Evolutionary conservation across 2,113 vertebrate genomes (phyloP), one percentile per base, ranked within the genome.

Genomic region (Heteronetta atricapilla): DNA sequence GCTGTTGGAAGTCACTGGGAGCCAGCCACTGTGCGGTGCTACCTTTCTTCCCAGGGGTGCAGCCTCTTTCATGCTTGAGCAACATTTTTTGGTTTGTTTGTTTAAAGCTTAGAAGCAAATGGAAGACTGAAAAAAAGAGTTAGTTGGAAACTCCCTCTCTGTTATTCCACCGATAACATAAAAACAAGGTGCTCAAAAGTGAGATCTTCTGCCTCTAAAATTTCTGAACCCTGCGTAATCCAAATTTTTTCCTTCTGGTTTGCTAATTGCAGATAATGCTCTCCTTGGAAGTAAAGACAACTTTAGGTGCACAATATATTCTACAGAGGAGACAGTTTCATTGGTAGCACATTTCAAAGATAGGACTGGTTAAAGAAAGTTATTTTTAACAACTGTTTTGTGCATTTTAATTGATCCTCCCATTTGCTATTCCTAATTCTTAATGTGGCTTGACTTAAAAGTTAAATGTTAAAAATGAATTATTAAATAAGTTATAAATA

Each of bases 361-460:
- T 82, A 59, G 79, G 22, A 8, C 28, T 10, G 7, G 78, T 82
- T 96, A 85, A 94, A 96, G 88, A 66, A 92, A 92, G 93, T 82
- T 95, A 95, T 96, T 95, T 95, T 93, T 92, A 62, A 93, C 94
- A 85, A 74, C 84, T 82, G 76, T 53, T 94, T 95, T 95, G 91
- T 92, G 93, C 93, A 95, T 96, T 95, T 91, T 86, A 96, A 95
- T 91, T 80, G 58, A 82, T 88, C 86, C 86, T 94, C 58, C 46
- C 26, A 23, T 82, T 96, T 96, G 89, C 58, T 85, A 25, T 33
- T 89, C 70, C 70, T 76, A 38, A 82, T 72, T 84, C 75, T 82
- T 85, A 73, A 82, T 3, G 3, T 70, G 52, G 31, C 53, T 89
- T 73, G 84, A 82, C 82, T 58, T 72, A 80, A n/a, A 85, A 64